A percentile compares a stretch with the other conserved stretches of the same genome.
phyloP scores from a whole-genome alignment of 2,113 vertebrate species.

The Dissostichus mawsoni region DNA sequence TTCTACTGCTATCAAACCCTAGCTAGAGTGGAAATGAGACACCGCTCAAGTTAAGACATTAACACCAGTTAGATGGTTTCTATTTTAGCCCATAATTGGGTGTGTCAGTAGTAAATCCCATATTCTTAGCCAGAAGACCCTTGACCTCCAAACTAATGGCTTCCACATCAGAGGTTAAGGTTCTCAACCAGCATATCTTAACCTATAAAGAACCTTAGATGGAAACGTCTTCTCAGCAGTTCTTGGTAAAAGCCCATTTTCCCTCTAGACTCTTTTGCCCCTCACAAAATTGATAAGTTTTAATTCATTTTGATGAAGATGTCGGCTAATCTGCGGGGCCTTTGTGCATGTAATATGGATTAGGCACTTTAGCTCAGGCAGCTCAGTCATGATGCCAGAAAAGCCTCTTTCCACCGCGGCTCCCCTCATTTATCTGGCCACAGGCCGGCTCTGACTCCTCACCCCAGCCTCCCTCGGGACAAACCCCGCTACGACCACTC shows the following conservation, averaged over 20 bases:
- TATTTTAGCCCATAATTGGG: constrained; percentile 70
- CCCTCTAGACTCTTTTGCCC: constrained; percentile 37
- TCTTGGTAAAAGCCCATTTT: constrained; percentile 64
- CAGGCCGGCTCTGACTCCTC: constrained; percentile 78
- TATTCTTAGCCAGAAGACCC: constrained; percentile 68
- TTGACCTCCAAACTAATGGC: constrained; percentile 76
- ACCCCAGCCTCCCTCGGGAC: constrained; percentile 68
- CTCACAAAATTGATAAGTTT: constrained; percentile 60
- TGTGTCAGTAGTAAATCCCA: constrained; percentile 65
- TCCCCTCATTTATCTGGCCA: constrained; percentile 75
- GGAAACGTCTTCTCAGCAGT: constrained; percentile 66
- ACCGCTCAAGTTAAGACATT: constrained; percentile 70
- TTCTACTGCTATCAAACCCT: constrained; percentile 57
- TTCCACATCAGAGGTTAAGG: constrained; percentile 75
- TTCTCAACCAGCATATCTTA: constrained; percentile 73
- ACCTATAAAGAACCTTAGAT: constrained; percentile 69
- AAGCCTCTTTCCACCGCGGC: constrained; percentile 78
- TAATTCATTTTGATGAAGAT: constrained; percentile 80
- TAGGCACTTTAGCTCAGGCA: constrained; percentile 77
- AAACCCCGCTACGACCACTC: constrained; percentile 58
- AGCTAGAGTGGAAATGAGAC: constrained; percentile 48
- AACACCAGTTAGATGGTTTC: constrained; percentile 80
- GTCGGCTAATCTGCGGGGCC: constrained; percentile 76
- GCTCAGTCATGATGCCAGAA: constrained; percentile 79
- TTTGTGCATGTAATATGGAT: constrained; percentile 84